These are phyloP conservation scores for Machaerirhynchus nigripectus DNA, from an alignment of 2,113 vertebrate genomes.

Conservation along the genomic window DNA sequence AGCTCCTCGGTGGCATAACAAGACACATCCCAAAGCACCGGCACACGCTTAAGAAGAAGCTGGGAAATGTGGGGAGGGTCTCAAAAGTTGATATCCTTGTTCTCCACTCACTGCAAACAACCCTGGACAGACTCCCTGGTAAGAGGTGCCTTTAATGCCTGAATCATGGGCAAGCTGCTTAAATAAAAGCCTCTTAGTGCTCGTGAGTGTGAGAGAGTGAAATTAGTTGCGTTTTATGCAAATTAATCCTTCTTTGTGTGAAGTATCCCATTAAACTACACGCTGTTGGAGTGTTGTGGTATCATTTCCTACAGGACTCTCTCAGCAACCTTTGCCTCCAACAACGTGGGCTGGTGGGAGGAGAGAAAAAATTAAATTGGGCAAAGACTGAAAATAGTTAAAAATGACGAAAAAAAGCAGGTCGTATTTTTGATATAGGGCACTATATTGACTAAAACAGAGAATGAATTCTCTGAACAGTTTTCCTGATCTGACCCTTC, in stretches of 20 bases:
- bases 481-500: neutral
- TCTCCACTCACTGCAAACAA: neutral
- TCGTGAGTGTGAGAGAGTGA: neutral
- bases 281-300: neutral
- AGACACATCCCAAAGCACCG: neutral
- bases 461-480: neutral
- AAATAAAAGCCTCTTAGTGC: neutral
- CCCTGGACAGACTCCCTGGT: neutral
- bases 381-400: neutral
- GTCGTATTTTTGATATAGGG: neutral
- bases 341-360: rapidly evolving
- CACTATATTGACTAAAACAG: neutral
- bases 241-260: neutral
- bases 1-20: neutral
- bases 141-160: neutral
- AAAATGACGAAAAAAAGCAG: neutral
- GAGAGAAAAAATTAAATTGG: neutral
- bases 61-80: neutral
- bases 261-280: neutral
- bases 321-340: neutral
- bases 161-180: neutral
- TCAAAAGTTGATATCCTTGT: neutral
- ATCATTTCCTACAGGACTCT: neutral
- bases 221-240: neutral
- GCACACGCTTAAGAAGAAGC: neutral